Evolutionary conservation across 2,797 vertebrate species (phyloP), one percentile per base, ranked within the genome.

Genomic region (Eutrigla gurnardus): DNA sequence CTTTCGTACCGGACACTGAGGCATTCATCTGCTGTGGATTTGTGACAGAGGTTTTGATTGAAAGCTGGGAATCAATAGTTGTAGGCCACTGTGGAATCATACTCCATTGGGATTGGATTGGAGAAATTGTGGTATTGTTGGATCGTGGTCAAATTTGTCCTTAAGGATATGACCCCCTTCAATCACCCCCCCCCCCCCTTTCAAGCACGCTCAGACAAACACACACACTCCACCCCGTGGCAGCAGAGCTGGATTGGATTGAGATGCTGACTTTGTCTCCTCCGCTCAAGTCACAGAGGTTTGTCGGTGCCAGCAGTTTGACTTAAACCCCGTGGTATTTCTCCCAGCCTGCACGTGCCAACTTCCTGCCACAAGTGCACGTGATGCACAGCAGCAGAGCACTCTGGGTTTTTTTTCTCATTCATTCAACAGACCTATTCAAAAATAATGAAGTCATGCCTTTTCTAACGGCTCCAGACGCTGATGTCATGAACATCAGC

Each of bases 361-460:
- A 86, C 90, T 90, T 93, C 93, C 91, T 91, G 90, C 89, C 92
- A 89, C 88, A 91, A 85, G 74, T 67, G 75, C 86, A 89, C 73
- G 77, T 90, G 91, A 92, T 78, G 65, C 80, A 60, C 60, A 67
- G 85, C 87, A 83, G 83, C 86, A 81, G 80, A 83, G 76, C 77
- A 54, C 74, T 74, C 70, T 62, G 74, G 0, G 4, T 82, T 89
- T 64, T 87, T 84, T 81, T 77, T 65, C 67, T 86, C 78, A 82
- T 87, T 89, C 89, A 89, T 91, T 91, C 89, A 92, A 85, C 77
- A 86, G 78, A 82, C 75, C 86, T 92, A 89, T 93, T 92, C 85
- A 90, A 87, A 83, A 90, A 84, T 87, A 89, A 93, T 93, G 90
- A 93, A 92, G 91, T 92, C 91, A 93, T 92, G 82, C 83, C 77